phyloP scores from a whole-genome alignment of 2,797 vertebrate species.

The Xerus rutilus region DNA sequence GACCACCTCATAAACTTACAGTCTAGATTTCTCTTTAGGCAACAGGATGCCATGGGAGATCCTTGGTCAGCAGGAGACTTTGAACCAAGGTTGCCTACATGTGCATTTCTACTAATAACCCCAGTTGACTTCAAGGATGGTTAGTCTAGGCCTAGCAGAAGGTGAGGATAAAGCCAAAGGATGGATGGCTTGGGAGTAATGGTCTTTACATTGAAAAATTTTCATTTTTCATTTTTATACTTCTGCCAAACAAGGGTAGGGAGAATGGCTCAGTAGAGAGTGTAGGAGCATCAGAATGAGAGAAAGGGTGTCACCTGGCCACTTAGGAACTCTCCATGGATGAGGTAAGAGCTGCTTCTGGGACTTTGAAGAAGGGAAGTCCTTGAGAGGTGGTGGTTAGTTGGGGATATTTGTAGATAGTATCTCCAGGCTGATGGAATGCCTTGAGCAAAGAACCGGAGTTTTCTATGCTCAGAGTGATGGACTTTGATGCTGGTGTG shows the following conservation, averaged over 20 bases:
- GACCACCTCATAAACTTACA: not conserved
- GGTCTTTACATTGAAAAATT: not conserved
- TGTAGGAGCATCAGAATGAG: not conserved
- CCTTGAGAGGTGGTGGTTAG: not conserved
- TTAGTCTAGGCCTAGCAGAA: not conserved
- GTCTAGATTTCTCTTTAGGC: not conserved
- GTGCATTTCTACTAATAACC: not conserved
- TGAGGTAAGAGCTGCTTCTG: not conserved
- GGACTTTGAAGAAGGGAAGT: not conserved
- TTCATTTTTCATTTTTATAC: not conserved
- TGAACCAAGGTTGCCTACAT: not conserved
- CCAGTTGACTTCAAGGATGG: not conserved
- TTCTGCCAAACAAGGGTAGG: not conserved
- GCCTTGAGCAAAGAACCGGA: not conserved
- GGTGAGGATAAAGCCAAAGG: fast-evolving
- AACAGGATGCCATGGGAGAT: no score
- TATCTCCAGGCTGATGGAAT: not conserved
- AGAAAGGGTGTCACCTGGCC: not conserved
- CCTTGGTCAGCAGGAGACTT: not conserved
- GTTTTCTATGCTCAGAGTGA: not conserved
- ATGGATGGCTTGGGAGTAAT: not conserved
- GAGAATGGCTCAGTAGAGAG: not conserved
- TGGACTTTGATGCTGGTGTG: not conserved
- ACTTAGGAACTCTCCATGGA: not conserved
- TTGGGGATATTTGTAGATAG: not conserved